These are phyloP conservation scores for Heterochromis multidens DNA, from an alignment of 2,113 vertebrate genomes.

Conservation along the genomic window DNA sequence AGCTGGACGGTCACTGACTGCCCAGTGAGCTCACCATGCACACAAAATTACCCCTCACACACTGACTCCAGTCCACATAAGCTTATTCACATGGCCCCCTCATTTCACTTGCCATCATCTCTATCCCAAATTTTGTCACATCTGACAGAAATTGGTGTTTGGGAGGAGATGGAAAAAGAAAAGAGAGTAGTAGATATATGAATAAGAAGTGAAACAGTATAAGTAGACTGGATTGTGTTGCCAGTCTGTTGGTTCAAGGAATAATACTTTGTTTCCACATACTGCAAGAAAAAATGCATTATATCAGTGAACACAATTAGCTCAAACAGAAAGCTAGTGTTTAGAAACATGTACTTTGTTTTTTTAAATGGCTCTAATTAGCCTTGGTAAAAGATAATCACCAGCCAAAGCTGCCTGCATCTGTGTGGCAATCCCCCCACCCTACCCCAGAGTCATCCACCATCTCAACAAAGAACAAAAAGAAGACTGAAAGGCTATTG, in stretches of 20 bases:
- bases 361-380: conserved; percentile 51
- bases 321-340: conserved; percentile 6
- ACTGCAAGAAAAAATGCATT: neutral
- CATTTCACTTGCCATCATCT: conserved; percentile 19
- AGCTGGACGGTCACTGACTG: conserved; percentile 35
- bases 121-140: conserved; percentile 17
- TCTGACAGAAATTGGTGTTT: conserved; percentile 19
- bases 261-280: neutral
- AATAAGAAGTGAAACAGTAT: neutral
- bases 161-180: neutral
- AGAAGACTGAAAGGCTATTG: conserved; percentile 12
- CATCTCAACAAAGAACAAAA: conserved; percentile 33
- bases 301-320: conserved; percentile 42
- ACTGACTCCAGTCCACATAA: conserved; percentile 15
- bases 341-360: conserved; percentile 38
- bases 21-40: conserved; percentile 23
- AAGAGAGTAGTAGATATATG: neutral
- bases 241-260: neutral
- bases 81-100: conserved; percentile 2
- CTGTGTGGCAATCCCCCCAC: neutral
- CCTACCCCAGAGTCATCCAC: conserved; percentile 4
- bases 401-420: conserved; percentile 23
- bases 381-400: conserved; percentile 56
- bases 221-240: neutral
- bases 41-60: conserved; percentile 34